Evolutionary conservation across 2,797 vertebrate genomes (phyloP), one percentile per base, ranked within the genome.

Genomic region (Siniperca scherzeri): DNA sequence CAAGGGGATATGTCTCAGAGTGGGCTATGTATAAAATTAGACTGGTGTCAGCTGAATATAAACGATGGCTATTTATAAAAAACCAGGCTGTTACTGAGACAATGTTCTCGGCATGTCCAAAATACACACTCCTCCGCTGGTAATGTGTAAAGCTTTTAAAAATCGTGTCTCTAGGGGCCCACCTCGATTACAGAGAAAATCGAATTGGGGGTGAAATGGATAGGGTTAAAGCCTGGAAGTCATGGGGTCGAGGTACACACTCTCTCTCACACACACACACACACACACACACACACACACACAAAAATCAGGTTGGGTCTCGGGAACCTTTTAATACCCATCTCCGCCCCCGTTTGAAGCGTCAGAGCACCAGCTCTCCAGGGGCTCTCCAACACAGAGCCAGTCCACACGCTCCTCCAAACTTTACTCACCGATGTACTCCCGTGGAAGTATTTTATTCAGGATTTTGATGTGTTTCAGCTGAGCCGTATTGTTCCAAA

Each of bases 261-360:
- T 55, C 59, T 25, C 71, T 40, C 64, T n/a, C 40, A 89, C 83
- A 90, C 74, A 79, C 85, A 44, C 42, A 62, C 74, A 52, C 60
- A 68, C 78, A 86, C 69, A 71, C 78, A 78, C 75, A 55, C 85
- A 66, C 59, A 56, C 56, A 76, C 50, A 68, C 42, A 62, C 25
- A 77, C 68, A 69, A 85, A 88, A 92, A 81, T 84, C 93, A 93
- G 92, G 94, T 94, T 94, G 91, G 85, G 90, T 91, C 92, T 90
- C 92, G 81, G 89, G 90, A 95, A 92, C 91, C 91, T 93, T 95
- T 94, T 93, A 94, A 93, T 94, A 94, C 93, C 92, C 94, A 93
- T 94, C 94, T 80, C 95, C 95, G 91, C 93, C 94, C 92, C 92
- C 89, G 88, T 91, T 86, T 78, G 87, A 81, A 91, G 90, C 91